Base-by-base conservation (phyloP, 2,888 invertebrate species). In the Strigamia crassipes region DNA sequence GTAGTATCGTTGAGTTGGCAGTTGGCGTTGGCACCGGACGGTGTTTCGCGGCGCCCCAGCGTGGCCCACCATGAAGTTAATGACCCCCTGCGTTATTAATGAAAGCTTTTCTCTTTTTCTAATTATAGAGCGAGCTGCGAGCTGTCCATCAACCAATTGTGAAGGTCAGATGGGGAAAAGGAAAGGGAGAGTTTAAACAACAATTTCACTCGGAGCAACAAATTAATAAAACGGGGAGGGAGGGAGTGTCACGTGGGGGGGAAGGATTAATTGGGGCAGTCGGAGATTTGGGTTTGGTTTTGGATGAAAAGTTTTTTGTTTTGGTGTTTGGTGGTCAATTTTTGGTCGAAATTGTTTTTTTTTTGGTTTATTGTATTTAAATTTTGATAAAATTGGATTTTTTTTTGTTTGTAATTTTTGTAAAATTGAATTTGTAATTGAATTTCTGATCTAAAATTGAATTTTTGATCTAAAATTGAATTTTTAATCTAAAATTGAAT, bases 41-140 rank as follows among this genome's bases (percentile, higher is more conserved):
- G 61, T 66, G 18, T 66, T 66, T 66, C 5, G 23, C 1, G 61
- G 61, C 61, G 61, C 61, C 23, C 21, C 61, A n/a, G 6, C 21
- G 23, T 66, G 61, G 61, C 61, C 61, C 61, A 66, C 61, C 61
- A 66, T 66, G 61, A 66, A 66, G 61, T 66, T 66, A 66, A 66
- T 66, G 61, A 66, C 61, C 61, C 61, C 61, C 61, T 66, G 21
- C 21, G 61, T 66, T 66, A 66, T 66, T 66, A 66, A 66, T 66
- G 61, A 66, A 21, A 23, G 61, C 61, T 66, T 66, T 66, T 66
- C 61, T 66, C 21, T 66, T 66, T 66, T 66, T 66, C 23, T 66
- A 66, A 66, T 66, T 66, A 23, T 66, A 23, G 61, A 1, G 61
- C 2, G 61, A 66, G 61, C 61, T 66, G 61, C 61, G 21, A 66